Percentiles rank a stretch among this genome's conserved stretches.
phyloP scores from a whole-genome alignment of 2,888 invertebrate species.

The Panopea generosa region DNA sequence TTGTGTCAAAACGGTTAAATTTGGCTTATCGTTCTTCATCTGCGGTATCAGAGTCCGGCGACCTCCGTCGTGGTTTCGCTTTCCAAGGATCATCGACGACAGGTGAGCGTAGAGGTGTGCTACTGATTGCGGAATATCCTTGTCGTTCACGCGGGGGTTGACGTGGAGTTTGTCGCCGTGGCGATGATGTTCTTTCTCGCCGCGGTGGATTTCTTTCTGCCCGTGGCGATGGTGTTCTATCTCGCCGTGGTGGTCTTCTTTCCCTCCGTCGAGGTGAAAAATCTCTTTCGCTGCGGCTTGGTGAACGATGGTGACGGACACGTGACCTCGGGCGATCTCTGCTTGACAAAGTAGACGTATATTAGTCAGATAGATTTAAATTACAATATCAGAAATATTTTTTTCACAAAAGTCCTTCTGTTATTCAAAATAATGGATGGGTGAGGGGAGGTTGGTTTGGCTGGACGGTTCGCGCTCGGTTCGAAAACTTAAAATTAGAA shows the following conservation, averaged over 20 bases:
- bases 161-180: neutral
- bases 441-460: no score
- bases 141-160: neutral
- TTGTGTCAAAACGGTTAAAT: no score
- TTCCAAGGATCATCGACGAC: conserved; percentile 36
- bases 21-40: conserved; percentile 27
- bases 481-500: no score
- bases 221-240: neutral
- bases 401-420: no score
- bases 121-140: conserved; percentile 1
- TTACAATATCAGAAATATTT: no score
- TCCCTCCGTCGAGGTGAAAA: neutral
- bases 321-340: neutral
- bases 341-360: no score
- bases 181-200: neutral
- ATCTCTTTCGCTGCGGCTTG: neutral
- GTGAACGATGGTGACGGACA: neutral
- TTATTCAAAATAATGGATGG: no score
- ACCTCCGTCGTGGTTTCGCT: conserved; percentile 3
- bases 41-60: conserved; percentile 38
- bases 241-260: neutral
- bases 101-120: conserved; percentile 10
- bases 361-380: no score
- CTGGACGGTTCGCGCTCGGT: no score
- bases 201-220: neutral